Base-by-base conservation (phyloP, 2,888 invertebrate genomes). In the Xestia ashworthii region DNA sequence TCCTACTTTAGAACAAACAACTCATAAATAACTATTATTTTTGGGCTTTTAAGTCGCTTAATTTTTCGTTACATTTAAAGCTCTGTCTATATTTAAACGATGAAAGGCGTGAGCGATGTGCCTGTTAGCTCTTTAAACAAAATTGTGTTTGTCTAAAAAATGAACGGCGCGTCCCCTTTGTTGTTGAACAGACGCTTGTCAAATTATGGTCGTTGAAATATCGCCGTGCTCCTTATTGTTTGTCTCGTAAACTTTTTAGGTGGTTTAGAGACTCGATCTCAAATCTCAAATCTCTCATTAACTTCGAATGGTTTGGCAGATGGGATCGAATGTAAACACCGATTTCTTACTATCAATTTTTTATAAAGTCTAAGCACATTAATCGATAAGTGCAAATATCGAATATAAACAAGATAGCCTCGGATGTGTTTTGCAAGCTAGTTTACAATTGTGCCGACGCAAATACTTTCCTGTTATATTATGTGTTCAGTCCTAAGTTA, bases 171-270 rank as follows among this genome's bases (percentile, higher is more conserved):
- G 50, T 44, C 80, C 53, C 67, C 71, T 82, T 74, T 80, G 64
- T 81, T 71, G 46, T 71, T 74, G 48, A 71, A 75, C 70, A 68
- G 74, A 71, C 48, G 71, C 80, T 74, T 80, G 58, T 80, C 64
- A 71, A 84, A 80, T 80, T 74, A 80, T n/a, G 62, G 32, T 75
- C 60, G 68, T 71, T 84, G 84, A 82, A 80, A 67, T 74, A 84
- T 71, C 70, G 67, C 46, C 58, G 38, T 46, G 53, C 60, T 60
- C 58, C 12, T 75, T 38, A 69, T 80, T 80, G 71, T 80, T 80
- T 71, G n/a, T 25, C 48, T 41, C 55, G 55, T 69, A 38, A 84
- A 65, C 60, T 53, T 71, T 78, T 71, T 60, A 64, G 46, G 12
- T 9, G 32, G 19, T 32, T 60, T 14, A 44, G 38, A 60, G 8